These are phyloP conservation scores for Autographa pulchrina DNA, from an alignment of 2,888 invertebrate genomes.

Conservation along the genomic window DNA sequence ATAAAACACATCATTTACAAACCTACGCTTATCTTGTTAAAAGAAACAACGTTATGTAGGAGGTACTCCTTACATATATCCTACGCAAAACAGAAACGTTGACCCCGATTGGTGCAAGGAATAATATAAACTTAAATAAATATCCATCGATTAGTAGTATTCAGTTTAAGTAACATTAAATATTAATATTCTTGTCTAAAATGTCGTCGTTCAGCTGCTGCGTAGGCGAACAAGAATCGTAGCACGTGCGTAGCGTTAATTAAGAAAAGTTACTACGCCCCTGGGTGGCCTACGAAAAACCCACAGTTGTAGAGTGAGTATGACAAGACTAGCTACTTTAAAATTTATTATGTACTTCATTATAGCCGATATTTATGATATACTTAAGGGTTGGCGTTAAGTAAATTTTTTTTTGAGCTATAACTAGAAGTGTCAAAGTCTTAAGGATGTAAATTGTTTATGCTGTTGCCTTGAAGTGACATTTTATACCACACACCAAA, in stretches of 20 bases:
- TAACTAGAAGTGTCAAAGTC: background rate
- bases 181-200: background rate
- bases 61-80: background rate
- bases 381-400: background rate
- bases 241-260: background rate
- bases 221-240: background rate
- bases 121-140: no score
- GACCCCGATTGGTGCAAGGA: background rate
- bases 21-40: slow-evolving; percentile 1
- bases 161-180: no score
- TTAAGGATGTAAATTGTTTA: background rate
- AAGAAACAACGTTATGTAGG: background rate
- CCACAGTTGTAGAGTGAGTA: background rate
- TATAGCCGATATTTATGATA: background rate
- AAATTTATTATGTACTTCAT: background rate
- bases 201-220: background rate
- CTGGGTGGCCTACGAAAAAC: background rate
- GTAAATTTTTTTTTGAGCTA: background rate
- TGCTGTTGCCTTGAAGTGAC: background rate
- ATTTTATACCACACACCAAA: no score
- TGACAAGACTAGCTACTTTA: background rate
- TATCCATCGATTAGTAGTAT: no score
- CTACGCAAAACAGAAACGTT: background rate
- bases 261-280: background rate
- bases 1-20: background rate